These are phyloP conservation scores for Anarrhichthys ocellatus DNA, from an alignment of 2,113 vertebrate genomes.

Conservation along the genomic window DNA sequence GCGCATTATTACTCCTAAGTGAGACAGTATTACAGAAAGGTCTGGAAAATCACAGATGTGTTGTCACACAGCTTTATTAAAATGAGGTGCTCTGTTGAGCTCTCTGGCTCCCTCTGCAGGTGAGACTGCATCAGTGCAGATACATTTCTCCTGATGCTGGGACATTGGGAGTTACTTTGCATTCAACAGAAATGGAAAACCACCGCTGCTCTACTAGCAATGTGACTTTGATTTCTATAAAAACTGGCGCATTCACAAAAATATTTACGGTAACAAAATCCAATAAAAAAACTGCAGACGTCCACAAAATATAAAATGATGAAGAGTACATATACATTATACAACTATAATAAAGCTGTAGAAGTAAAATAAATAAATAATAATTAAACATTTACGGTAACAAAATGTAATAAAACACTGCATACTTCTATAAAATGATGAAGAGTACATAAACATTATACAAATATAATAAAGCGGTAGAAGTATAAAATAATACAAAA, in stretches of 20 bases:
- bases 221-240: not conserved
- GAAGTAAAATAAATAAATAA: not conserved
- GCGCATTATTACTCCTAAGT: not conserved
- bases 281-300: not conserved
- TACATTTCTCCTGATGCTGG: not conserved
- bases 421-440: not conserved
- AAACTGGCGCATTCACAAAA: not conserved
- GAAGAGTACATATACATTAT: not conserved
- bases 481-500: not conserved
- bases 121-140: not conserved
- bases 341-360: not conserved
- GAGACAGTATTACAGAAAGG: not conserved
- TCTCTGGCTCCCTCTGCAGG: conserved; percentile 40
- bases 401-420: not conserved
- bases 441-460: not conserved
- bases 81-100: not conserved
- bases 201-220: too few species aligned
- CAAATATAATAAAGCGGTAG: not conserved
- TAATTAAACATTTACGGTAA: not conserved
- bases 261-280: not conserved
- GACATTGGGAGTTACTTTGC: not conserved
- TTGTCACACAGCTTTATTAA: not conserved
- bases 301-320: not conserved
- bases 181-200: not conserved
- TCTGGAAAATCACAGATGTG: conserved; percentile 7